Evolutionary conservation across 2,888 invertebrate genomes (phyloP), one percentile per base, ranked within the genome.

Genomic region (Fragum whitleyi): DNA sequence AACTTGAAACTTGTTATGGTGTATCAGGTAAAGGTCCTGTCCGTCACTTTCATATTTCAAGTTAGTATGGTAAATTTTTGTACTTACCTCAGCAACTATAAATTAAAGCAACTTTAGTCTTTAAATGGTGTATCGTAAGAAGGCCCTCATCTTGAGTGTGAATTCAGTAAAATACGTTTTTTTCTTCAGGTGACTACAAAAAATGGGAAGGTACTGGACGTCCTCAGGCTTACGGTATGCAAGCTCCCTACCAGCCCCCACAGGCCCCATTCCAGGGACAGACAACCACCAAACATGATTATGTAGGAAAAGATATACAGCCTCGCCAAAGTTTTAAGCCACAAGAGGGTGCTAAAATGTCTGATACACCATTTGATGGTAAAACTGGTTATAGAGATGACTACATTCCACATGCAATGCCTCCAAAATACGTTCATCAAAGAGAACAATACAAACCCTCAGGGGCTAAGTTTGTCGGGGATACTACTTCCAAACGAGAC

Each of bases 271-370:
- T 94, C 86, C 90, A 91, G 42, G 94, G 93, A 11, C 86, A 91
- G 71, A 91, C 92, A 53, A 94, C 93, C 39, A 93, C 93, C 86
- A 88, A 89, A 36, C 84, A 86, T 28, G 94, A 94, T 81, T 94
- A 87, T 85, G 77, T 80, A 39, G 82, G 81, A 55, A 90, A 94
- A 74, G 88, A 89, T 57, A 88, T 88, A 70, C 86, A 86, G 1
- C 87, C 87, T 23, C 87, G 93, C 6, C 81, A 89, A 62, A 90
- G 90, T 74, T 89, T 92, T 85, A 92, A 90, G 76, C 94, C 94
- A 0, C 65, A 77, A 21, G 90, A 93, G 55, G 87, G 87, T 2
- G 88, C 91, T 3, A 87, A 89, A 23, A 73, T 86, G 74, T 92
- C 93, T 7, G 91, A 91, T 68, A 85, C 88, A 23, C 94, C 94